Base-by-base conservation (phyloP, 2,888 invertebrate species). In the Drosophila limbata region DNA sequence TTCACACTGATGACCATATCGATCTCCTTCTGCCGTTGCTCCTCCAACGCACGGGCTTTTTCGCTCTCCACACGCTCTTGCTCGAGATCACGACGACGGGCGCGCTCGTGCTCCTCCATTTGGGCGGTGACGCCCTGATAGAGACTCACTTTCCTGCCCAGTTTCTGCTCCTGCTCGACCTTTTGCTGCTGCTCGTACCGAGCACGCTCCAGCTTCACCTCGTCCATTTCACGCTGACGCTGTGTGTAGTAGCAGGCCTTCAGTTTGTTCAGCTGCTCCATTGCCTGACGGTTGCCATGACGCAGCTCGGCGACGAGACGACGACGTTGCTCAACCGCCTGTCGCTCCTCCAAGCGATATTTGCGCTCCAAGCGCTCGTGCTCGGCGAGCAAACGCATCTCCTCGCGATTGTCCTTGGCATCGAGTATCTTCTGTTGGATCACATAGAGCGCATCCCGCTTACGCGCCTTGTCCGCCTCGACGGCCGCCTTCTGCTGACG, bases 1-100 rank as follows among this genome's bases (percentile, higher is more conserved):
- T 87, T 87, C 0, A 85, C 81, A 5, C 69, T 61, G 39, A 85
- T 83, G 5, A 85, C 88, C 63, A 73, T 78, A n/a, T 88, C 88
- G 37, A 85, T 85, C 57, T 89, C 85, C 35, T 80, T 74, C 8
- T 82, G 80, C 2, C 76, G 70, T 31, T 69, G 69, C 6, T 31
- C 50, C 47, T 87, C 83, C 15, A 69, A 17, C 0, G 52, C 64
- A 0, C 69, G 50, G 0, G 37, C 37, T 4, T 53, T 37, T 0
- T 71, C 75, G 13, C 59, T 59, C 6, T 61, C 61, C 13, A 85
- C 6, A 0, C 64, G 85, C 10, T 79, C 78, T 10, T 48, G 61
- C 1, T 82, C 85, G n/a, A 70, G 8, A 0, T 82, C 70, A 0
- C 77, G 75, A 0, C 88, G 85, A 0, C 85, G 79, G 0, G 73